phyloP scores from a whole-genome alignment of 2,797 vertebrate species.

The Perodicticus potto region DNA sequence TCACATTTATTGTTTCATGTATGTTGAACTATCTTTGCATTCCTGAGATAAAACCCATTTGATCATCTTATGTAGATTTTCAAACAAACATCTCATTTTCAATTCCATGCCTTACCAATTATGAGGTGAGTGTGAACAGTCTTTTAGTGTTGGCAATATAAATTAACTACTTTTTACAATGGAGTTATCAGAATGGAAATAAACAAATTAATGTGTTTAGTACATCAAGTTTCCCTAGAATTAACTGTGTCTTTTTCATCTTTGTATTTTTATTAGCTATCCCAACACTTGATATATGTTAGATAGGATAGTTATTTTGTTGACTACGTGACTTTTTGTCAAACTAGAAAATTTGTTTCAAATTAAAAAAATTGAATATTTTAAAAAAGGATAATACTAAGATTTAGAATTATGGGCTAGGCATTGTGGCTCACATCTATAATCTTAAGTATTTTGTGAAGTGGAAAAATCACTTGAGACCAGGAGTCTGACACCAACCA shows the following conservation, averaged over 20 bases:
- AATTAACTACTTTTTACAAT: constrained; percentile 33
- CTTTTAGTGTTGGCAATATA: constrained; percentile 20
- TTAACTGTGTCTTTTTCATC: background rate
- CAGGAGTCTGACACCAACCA: too few species aligned
- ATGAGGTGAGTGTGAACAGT: background rate
- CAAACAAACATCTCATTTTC: constrained; percentile 9
- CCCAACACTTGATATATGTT: background rate
- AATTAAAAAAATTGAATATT: background rate
- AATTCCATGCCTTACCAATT: constrained; percentile 1
- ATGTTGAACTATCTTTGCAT: too few species aligned
- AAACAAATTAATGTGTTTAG: constrained; percentile 40
- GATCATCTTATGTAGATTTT: background rate
- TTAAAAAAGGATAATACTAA: background rate
- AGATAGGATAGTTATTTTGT: constrained; percentile 28
- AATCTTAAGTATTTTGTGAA: too few species aligned
- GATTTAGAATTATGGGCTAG: background rate
- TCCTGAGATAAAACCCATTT: too few species aligned
- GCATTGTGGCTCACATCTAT: too few species aligned
- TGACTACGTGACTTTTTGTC: background rate
- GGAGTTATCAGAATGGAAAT: background rate
- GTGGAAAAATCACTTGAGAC: too few species aligned
- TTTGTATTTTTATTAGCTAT: background rate
- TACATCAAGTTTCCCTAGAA: background rate
- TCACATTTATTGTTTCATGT: too few species aligned
- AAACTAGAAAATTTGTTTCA: background rate